Base-by-base conservation (phyloP, 2,113 vertebrate genomes). In the Stigmatopora argus region DNA sequence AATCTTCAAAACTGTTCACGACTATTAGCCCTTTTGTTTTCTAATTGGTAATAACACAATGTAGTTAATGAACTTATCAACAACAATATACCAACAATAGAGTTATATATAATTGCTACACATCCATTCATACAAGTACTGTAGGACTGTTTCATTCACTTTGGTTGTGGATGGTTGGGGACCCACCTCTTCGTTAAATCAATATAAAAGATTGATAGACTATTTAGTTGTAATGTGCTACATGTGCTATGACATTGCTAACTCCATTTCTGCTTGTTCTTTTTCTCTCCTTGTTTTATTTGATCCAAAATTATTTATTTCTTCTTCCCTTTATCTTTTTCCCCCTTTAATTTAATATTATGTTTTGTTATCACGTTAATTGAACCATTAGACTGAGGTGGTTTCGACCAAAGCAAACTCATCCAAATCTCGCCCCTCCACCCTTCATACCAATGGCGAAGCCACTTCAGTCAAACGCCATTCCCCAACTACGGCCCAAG, bases 391-490 rank as follows among this genome's bases (percentile, higher is more conserved):
- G 94, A 87, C 91, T 85, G 89, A 92, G 35, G 84, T 81, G 67
- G 79, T 88, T 74, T 73, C 85, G 51, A 60, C 85, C 76, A 96
- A 94, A 90, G 74, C 92, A 74, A 88, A 87, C 88, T 52, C 85
- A 83, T 60, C 82, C 77, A 97, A 92, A 87, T 84, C 90, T 84
- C 92, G 91, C 84, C 90, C 90, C 69, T 81, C 82, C 72, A 87
- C 86, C 26, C 79, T 91, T 75, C 73, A 90, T 67, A 83, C 86
- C 77, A 85, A 85, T 88, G 82, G 77, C 11, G 82, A 82, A 75
- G 82, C 85, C 71, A 66, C 66, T 71, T 84, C 87, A 70, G 90
- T 92, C 88, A 95, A 92, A 87, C 90, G 91, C 71, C 90, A 84
- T 53, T 81, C 86, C 82, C 82, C 92, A 6, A 78, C 81, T 77